These are phyloP conservation scores for Drosophila pruinosa DNA, from an alignment of 1,140 invertebrate genomes.

Conservation along the genomic window DNA sequence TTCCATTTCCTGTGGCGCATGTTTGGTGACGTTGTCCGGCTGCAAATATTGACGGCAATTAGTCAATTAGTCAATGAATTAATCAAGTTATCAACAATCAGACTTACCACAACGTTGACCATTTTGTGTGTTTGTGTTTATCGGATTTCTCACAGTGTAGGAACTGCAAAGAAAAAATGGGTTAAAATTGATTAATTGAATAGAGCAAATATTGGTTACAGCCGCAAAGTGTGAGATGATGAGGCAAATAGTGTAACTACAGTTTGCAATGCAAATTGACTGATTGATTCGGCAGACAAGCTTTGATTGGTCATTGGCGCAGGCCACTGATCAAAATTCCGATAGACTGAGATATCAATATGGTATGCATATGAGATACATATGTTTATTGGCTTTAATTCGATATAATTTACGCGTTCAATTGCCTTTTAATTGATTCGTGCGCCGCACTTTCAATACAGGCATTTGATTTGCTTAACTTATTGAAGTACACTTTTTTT, in stretches of 20 bases:
- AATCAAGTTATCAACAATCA: neutral
- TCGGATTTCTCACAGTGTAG: constrained; percentile 33
- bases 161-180: constrained; percentile 33
- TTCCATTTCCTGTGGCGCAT: constrained; percentile 85
- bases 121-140: constrained; percentile 41
- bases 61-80: constrained; percentile 31
- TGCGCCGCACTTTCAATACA: constrained; percentile 55
- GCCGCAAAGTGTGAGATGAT: neutral
- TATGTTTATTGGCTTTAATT: constrained; percentile 34
- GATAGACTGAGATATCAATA: neutral
- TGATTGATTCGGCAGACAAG: constrained; percentile 45
- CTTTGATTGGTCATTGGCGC: constrained; percentile 33
- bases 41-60: constrained; percentile 11
- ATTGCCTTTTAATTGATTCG: constrained; percentile 66
- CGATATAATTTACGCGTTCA: constrained; percentile 31
- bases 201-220: constrained; percentile 24
- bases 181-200: constrained; percentile 28
- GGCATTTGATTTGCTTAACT: constrained; percentile 47
- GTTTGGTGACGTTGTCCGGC: constrained; percentile 69
- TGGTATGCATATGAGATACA: neutral
- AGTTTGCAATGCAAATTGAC: constrained; percentile 43
- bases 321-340: neutral
- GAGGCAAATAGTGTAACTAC: constrained; percentile 8
- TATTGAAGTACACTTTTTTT: constrained; percentile 37
- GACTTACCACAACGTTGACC: constrained; percentile 77